Evolutionary conservation across 2,888 invertebrate genomes (phyloP).

Genomic region (Mythimna ferrago): DNA sequence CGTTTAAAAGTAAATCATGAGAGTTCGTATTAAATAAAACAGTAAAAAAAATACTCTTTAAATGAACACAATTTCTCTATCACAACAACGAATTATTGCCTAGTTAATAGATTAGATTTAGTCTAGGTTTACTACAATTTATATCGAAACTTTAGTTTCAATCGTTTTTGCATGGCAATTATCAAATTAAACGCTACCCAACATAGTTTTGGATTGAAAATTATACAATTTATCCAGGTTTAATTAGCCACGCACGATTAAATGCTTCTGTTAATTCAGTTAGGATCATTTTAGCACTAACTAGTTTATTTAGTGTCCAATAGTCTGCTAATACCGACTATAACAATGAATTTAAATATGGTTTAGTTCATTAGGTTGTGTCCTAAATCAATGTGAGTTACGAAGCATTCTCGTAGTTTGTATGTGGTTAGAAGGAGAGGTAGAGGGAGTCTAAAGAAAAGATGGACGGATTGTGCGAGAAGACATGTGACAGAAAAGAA

Average conservation of each 20-base stretch:
- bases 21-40: too few species aligned
- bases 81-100: background rate
- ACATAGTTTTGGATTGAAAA: conserved; percentile 2
- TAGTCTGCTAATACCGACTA: conserved; percentile 3
- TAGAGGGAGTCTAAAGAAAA: too few species aligned
- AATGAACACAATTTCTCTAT: too few species aligned
- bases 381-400: background rate
- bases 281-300: conserved; percentile 12
- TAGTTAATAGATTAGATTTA: background rate
- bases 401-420: background rate
- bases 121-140: background rate
- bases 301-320: conserved; percentile 8
- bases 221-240: background rate
- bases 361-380: conserved; percentile 1
- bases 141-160: background rate
- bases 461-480: too few species aligned
- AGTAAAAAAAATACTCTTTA: too few species aligned
- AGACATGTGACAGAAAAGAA: too few species aligned
- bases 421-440: too few species aligned
- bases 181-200: background rate
- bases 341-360: background rate
- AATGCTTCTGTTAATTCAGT: conserved; percentile 10
- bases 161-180: background rate
- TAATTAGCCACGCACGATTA: conserved; percentile 1
- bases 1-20: too few species aligned